These are phyloP conservation scores for Drosophila multiciliata DNA, from an alignment of 2,888 invertebrate genomes.

Conservation along the genomic window DNA sequence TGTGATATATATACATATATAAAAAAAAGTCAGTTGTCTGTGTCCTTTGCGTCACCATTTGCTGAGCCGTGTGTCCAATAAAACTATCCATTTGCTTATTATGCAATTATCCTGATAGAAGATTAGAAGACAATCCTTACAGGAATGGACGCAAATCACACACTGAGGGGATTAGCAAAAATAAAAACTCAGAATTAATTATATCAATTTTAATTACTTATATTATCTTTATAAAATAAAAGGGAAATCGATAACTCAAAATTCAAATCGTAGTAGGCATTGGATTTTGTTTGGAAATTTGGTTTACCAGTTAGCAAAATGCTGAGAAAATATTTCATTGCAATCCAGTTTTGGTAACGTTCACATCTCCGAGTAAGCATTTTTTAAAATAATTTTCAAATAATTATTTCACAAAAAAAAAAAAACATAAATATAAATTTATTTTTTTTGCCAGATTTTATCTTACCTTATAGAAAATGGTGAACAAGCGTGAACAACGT, in stretches of 20 bases:
- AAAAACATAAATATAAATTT: background rate
- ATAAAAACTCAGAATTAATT: background rate
- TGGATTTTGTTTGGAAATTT: background rate
- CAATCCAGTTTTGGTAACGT: background rate
- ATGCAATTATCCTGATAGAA: slow-evolving; percentile 85
- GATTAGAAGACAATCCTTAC: slow-evolving; percentile 79
- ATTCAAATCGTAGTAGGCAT: background rate
- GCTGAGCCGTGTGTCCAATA: slow-evolving; percentile 79
- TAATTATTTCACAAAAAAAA: background rate
- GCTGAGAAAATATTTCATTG: background rate
- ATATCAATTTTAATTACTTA: background rate
- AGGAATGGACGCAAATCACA: background rate
- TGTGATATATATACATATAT: background rate
- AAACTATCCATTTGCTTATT: slow-evolving; percentile 85
- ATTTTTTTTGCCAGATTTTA: background rate
- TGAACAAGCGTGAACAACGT: too few species aligned
- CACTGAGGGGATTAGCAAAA: background rate
- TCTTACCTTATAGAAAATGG: too few species aligned
- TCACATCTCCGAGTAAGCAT: background rate
- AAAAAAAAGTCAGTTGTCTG: slow-evolving; percentile 16
- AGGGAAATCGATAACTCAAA: background rate
- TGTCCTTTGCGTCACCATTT: slow-evolving; percentile 80
- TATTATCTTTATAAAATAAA: background rate
- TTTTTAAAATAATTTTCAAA: background rate
- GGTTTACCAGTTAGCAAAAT: background rate